Percentiles rank a stretch among this genome's conserved stretches.
phyloP scores from a whole-genome alignment of 37 sponge, comb jelly and placozoan genomes.

The Oscarella lobularis region DNA sequence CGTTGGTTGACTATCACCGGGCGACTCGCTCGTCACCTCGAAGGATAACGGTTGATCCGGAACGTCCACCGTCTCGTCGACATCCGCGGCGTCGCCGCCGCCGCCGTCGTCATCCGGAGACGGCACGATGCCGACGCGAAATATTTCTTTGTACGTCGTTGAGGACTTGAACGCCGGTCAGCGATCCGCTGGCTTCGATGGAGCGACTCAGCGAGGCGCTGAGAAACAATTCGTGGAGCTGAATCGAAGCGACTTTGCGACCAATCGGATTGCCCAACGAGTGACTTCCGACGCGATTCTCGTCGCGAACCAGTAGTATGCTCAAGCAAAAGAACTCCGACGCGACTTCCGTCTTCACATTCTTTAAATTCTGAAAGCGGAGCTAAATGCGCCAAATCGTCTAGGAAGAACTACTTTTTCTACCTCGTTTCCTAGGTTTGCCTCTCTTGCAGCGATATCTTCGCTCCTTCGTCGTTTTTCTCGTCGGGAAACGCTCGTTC shows the following conservation, averaged over 20 bases:
- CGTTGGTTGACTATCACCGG: neutral
- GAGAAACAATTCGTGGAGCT: neutral
- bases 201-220: neutral
- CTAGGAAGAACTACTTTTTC: too few relatives aligned
- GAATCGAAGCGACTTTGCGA: neutral
- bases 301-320: neutral
- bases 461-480: neutral
- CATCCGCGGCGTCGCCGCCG: too few relatives aligned
- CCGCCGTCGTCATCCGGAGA: too few relatives aligned
- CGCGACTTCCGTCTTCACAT: neutral
- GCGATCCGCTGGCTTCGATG: neutral
- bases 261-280: neutral
- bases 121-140: neutral
- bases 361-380: too few relatives aligned
- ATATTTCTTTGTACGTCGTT: neutral
- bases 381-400: too few relatives aligned
- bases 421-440: too few relatives aligned
- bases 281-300: neutral
- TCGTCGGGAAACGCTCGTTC: constrained; percentile 29
- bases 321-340: neutral
- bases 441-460: too few relatives aligned
- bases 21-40: neutral
- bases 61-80: neutral
- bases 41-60: neutral
- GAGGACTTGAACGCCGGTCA: neutral